A percentile compares a stretch with the other conserved stretches of the same genome.
These are phyloP conservation scores for Nowickia ferox DNA, from an alignment of 2,888 invertebrate genomes.

Conservation along the genomic window DNA sequence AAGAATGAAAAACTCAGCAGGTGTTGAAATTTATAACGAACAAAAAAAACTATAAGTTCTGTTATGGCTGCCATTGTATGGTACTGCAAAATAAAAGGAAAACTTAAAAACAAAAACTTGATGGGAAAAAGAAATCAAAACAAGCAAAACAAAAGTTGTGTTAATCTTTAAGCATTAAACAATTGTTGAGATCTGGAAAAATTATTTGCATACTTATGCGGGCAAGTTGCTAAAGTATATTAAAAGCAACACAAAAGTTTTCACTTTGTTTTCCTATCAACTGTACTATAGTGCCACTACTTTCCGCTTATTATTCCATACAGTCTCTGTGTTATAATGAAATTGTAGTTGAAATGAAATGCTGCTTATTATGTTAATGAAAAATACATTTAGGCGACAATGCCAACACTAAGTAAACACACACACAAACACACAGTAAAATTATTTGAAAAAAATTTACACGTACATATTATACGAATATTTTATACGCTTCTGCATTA, in stretches of 20 bases:
- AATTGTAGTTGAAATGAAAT: slow-evolving; percentile 58
- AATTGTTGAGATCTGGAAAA: slow-evolving; percentile 68
- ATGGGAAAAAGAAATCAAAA: neutral
- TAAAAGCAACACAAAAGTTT: neutral
- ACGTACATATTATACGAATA: neutral
- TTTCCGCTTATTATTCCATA: neutral
- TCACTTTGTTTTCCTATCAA: slow-evolving; percentile 20
- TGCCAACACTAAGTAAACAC: neutral
- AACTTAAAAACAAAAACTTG: slow-evolving; percentile 19
- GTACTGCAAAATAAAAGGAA: slow-evolving; percentile 39
- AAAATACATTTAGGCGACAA: slow-evolving; percentile 39
- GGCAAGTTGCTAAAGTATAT: slow-evolving; percentile 37
- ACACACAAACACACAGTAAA: neutral
- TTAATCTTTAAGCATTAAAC: slow-evolving; percentile 70
- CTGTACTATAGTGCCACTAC: neutral
- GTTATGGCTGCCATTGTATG: slow-evolving; percentile 30
- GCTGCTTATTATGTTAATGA: slow-evolving; percentile 56
- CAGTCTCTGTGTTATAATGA: slow-evolving; percentile 10
- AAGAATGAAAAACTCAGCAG: slow-evolving; percentile 54
- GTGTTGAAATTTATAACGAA: slow-evolving; percentile 49
- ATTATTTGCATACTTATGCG: slow-evolving; percentile 65
- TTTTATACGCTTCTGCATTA: neutral
- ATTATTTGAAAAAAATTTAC: neutral
- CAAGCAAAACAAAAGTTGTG: slow-evolving; percentile 52
- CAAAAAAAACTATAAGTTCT: slow-evolving; percentile 37